Conservation (phyloP, 2,888 invertebrate genomes). For the Caenorhabditis zanzibari region DNA sequence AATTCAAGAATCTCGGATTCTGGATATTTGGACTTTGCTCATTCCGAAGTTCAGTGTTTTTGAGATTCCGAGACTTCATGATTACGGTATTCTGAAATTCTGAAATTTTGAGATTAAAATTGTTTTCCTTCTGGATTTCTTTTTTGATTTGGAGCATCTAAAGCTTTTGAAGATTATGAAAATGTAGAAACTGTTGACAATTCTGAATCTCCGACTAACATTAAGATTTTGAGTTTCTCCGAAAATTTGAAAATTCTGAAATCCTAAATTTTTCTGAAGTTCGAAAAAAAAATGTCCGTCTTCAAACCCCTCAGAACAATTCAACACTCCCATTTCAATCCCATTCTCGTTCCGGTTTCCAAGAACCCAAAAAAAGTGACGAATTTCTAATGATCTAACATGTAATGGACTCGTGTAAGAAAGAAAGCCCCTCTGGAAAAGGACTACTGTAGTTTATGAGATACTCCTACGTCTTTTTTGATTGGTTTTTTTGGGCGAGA, state of each 20-base stretch:
- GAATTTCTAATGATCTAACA: background rate
- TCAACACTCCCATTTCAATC: background rate
- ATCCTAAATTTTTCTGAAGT: too few relatives aligned
- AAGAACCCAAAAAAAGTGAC: slow-evolving; percentile 4
- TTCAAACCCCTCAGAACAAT: slow-evolving; percentile 1
- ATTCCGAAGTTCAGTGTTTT: too few relatives aligned
- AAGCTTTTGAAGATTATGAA: too few relatives aligned
- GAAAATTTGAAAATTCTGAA: too few relatives aligned
- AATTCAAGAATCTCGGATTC: too few relatives aligned
- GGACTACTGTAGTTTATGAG: slow-evolving; percentile 51
- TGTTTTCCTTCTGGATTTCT: background rate
- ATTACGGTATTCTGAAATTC: background rate
- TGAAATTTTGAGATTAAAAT: background rate
- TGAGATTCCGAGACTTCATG: background rate
- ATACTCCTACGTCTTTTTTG: background rate
- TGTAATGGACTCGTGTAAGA: background rate
- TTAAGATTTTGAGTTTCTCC: too few relatives aligned
- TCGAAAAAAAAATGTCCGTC: too few relatives aligned
- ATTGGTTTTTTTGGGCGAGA: slow-evolving; percentile 12
- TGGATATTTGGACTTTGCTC: too few relatives aligned
- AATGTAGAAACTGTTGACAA: too few relatives aligned
- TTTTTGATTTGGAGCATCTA: too few relatives aligned
- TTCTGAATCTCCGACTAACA: too few relatives aligned
- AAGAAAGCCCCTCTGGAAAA: background rate
- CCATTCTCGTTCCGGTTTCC: background rate